phyloP scores from a whole-genome alignment of 2,113 vertebrate species.

The Mandrillus leucophaeus region DNA sequence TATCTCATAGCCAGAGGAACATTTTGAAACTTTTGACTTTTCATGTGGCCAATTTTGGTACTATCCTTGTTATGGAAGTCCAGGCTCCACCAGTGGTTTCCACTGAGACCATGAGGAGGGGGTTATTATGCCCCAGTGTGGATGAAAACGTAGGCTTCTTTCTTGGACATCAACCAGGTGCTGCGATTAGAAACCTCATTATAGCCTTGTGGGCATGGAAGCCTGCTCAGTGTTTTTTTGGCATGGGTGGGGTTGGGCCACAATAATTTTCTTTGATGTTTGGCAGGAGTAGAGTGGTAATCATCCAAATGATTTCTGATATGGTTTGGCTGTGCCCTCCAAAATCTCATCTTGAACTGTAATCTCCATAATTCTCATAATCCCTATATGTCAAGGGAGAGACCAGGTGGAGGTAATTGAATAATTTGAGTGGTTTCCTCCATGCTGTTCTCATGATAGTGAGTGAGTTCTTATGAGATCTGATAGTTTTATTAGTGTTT shows the following conservation, averaged over 20 bases:
- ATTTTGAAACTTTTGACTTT: background rate
- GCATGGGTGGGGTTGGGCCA: background rate
- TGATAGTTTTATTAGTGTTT: too few relatives aligned
- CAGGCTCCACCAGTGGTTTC: fast-evolving
- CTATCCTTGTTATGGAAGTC: background rate
- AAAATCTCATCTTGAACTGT: too few relatives aligned
- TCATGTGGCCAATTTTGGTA: background rate
- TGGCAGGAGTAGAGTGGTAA: background rate
- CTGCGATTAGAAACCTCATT: background rate
- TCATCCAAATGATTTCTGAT: background rate
- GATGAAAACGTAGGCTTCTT: background rate
- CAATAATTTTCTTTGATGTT: background rate
- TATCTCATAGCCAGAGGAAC: background rate
- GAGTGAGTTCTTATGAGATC: too few relatives aligned
- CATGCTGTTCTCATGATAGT: too few relatives aligned
- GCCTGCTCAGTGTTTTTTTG: background rate
- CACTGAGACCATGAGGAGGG: background rate
- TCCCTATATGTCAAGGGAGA: too few relatives aligned
- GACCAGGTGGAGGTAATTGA: too few relatives aligned
- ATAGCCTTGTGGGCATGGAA: background rate
- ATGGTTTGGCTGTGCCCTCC: too few relatives aligned
- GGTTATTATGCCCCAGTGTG: background rate
- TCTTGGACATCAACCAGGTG: background rate
- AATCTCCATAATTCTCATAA: too few relatives aligned
- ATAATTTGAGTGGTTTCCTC: too few relatives aligned